Evolutionary conservation across 2,113 vertebrate genomes (phyloP).

Genomic region (Bos javanicus): DNA sequence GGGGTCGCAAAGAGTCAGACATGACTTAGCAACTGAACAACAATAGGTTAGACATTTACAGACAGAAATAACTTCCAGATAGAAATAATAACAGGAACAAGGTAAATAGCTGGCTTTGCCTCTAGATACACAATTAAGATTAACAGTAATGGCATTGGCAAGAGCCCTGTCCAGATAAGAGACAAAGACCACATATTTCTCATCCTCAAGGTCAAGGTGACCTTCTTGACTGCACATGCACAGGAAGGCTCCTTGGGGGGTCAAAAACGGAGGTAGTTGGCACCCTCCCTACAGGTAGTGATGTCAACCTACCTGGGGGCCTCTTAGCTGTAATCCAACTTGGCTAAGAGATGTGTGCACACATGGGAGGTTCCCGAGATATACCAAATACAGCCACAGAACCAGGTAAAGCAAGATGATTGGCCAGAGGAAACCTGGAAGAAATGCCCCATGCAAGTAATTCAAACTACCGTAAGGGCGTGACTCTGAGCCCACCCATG

Average conservation of each 20-base stretch:
- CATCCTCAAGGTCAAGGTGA: background rate
- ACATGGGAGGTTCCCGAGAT: background rate
- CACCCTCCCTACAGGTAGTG: background rate
- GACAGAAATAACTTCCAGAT: background rate
- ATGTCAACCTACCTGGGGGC: background rate
- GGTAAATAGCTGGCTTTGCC: background rate
- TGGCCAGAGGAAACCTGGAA: background rate
- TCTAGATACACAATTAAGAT: background rate
- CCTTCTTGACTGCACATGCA: background rate
- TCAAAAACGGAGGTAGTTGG: background rate
- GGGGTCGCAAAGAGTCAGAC: background rate
- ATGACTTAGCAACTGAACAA: background rate
- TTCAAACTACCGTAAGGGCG: accelerated
- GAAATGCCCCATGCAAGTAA: background rate
- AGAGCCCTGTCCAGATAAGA: background rate
- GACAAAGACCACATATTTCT: background rate
- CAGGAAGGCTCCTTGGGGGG: background rate
- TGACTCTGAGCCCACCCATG: background rate
- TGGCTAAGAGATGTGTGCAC: background rate
- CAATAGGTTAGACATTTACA: background rate
- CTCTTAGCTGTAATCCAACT: background rate
- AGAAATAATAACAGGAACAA: background rate
- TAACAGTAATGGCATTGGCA: background rate
- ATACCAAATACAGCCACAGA: background rate
- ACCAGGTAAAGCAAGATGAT: background rate